These are phyloP conservation scores for Channa argus DNA, from an alignment of 2,113 vertebrate species.

Conservation along the genomic window DNA sequence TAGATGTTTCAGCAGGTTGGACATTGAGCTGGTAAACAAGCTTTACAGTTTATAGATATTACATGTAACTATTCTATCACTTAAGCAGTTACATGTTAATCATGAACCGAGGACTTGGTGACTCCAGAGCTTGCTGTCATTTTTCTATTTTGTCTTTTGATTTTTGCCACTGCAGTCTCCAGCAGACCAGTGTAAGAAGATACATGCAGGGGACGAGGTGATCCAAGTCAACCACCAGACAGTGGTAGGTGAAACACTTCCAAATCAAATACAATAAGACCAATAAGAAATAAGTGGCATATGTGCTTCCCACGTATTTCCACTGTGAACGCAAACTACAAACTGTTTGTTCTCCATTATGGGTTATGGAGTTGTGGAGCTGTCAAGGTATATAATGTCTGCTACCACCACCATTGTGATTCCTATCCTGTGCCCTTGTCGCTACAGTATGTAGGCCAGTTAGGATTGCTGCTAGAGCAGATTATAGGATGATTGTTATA, in stretches of 20 bases:
- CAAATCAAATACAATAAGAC: not conserved
- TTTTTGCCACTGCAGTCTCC: constrained; percentile 70
- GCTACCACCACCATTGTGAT: constrained; percentile 38
- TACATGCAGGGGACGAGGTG: constrained; percentile 81
- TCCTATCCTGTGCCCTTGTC: constrained; percentile 51
- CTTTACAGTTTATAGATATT: too few relatives aligned
- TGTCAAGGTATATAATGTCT: constrained; percentile 48
- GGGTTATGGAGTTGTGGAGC: constrained; percentile 31
- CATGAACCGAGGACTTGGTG: not conserved
- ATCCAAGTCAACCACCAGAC: constrained; percentile 84
- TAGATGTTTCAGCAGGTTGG: too few relatives aligned
- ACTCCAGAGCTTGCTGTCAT: not conserved
- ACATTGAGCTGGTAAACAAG: too few relatives aligned
- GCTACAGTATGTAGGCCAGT: constrained; percentile 60
- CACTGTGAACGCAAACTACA: constrained; percentile 8
- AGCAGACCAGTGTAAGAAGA: constrained; percentile 82
- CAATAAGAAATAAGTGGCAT: not conserved
- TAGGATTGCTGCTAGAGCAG: constrained; percentile 41
- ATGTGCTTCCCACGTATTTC: constrained; percentile 19
- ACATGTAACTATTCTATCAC: too few relatives aligned
- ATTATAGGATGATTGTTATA: constrained; percentile 53
- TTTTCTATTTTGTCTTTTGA: not conserved
- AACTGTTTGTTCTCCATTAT: constrained; percentile 37
- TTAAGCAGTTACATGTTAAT: too few relatives aligned
- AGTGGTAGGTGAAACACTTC: constrained; percentile 71